A percentile compares a stretch with the other conserved stretches of the same genome.
Conservation (phyloP, 2,113 vertebrate genomes). For the Crypturellus undulatus region DNA sequence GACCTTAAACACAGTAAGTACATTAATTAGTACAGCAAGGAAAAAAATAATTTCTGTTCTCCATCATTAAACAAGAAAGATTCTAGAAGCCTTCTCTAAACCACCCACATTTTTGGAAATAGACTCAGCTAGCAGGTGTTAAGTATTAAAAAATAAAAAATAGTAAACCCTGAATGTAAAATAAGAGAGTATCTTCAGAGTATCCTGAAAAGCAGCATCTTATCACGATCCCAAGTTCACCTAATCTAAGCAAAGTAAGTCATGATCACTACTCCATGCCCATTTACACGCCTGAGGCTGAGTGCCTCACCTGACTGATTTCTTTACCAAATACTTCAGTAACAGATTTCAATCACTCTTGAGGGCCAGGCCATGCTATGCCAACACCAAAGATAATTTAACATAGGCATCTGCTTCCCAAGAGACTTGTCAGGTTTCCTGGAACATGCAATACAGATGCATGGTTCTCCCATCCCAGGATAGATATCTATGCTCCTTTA, state of each 20-base stretch:
- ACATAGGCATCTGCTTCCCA: neutral
- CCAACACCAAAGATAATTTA: neutral
- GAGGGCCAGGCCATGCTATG: neutral
- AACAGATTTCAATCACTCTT: neutral
- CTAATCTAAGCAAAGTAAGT: neutral
- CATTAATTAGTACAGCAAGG: neutral
- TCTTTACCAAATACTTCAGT: neutral
- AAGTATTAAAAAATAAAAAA: neutral
- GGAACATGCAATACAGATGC: neutral
- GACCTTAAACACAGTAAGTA: neutral
- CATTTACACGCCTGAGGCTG: accelerated
- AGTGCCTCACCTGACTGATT: neutral
- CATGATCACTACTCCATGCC: neutral
- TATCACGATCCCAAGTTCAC: neutral
- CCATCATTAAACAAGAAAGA: neutral
- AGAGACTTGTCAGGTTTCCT: neutral
- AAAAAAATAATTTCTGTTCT: neutral
- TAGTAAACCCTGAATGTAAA: neutral
- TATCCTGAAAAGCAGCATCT: neutral
- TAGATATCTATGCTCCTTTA: neutral
- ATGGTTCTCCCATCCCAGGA: neutral
- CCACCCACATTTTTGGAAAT: neutral
- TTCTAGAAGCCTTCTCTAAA: neutral
- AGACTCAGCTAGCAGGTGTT: neutral
- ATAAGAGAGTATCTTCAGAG: neutral